Evolutionary conservation across 2,113 vertebrate genomes (phyloP), one percentile per base, ranked within the genome.

Genomic region (Gila orcuttii): DNA sequence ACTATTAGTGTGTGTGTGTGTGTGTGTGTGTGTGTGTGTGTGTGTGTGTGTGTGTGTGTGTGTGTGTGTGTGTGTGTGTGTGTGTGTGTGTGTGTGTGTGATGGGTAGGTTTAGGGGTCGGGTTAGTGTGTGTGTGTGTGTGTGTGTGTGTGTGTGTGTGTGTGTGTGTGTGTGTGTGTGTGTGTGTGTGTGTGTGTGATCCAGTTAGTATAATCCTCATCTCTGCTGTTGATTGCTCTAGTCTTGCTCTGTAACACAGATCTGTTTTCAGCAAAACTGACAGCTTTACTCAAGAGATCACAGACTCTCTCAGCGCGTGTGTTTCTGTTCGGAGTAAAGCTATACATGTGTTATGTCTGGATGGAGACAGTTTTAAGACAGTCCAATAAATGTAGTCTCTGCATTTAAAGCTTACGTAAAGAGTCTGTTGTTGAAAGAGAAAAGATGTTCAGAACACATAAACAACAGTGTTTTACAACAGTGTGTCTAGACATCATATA

Each of bases 281-380:
- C 23, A 47, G 71, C 42, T 74, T 74, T 74, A 25, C 39, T 17
- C 12, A n/a, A n/a, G 6, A 47, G 71, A n/a, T 47, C 25, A 74
- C 23, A 13, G 23, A 74, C 36, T 45, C 69, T 73, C 11, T 21
- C 21, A 0, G 21, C 69, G 19, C 42, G 39, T 79, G 23, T 79
- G 55, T 79, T 79, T 62, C 55, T 19, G 25, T 21, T 79, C 57
- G 62, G 55, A 13, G 33, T 60, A 17, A 79, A 79, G 23, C 13
- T 28, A 1, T 28, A 28, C 39, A 62, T 36, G 7, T 79, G 77
- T 79, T 62, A 79, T 79, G 77, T 79, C 77, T 79, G 36, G 57
- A 62, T 62, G 36, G 36, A 60, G 77, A 79, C 77, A 25, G 77
- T 62, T 42, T 79, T 42, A 79, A 79, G 36, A 62, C 57, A 25